These are phyloP conservation scores for Conistra vaccinii DNA, from an alignment of 2,888 invertebrate genomes.

Conservation along the genomic window DNA sequence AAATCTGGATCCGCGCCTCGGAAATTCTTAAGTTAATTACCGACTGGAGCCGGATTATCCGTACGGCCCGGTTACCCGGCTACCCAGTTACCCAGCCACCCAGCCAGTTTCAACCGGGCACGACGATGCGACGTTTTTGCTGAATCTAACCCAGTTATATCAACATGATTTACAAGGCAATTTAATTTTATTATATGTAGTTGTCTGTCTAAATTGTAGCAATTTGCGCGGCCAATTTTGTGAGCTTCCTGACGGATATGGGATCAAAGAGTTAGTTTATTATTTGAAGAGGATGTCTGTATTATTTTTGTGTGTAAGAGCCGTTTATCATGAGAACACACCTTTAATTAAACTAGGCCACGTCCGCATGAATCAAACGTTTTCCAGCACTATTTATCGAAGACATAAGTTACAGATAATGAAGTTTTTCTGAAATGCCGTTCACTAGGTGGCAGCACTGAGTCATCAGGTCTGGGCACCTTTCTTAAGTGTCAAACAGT, in stretches of 20 bases:
- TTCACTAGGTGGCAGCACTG: no score
- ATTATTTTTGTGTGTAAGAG: background rate
- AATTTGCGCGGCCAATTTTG: constrained; percentile 34
- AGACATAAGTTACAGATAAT: background rate
- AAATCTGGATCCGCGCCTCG: constrained; percentile 63
- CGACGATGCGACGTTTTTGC: constrained; percentile 57
- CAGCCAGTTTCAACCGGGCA: constrained; percentile 46
- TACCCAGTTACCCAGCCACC: constrained; percentile 14
- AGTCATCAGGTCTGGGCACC: no score
- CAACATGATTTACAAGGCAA: constrained; percentile 59
- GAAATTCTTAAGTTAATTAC: constrained; percentile 73
- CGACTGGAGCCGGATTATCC: constrained; percentile 54
- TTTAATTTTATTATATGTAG: constrained; percentile 55
- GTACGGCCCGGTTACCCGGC: constrained; percentile 20
- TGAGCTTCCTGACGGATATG: constrained; percentile 5
- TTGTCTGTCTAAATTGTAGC: constrained; percentile 42
- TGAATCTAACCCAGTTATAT: constrained; percentile 55
- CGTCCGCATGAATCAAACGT: no score
- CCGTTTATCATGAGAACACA: background rate
- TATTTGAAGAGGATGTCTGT: background rate
- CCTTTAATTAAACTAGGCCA: background rate
- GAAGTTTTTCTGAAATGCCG: no score
- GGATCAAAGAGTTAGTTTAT: background rate
- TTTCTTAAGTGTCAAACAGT: no score
- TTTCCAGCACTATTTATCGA: background rate